Percentiles rank a stretch among this genome's conserved stretches.
Evolutionary conservation across 2,113 vertebrate genomes (phyloP).

Genomic region (Callipepla squamata): DNA sequence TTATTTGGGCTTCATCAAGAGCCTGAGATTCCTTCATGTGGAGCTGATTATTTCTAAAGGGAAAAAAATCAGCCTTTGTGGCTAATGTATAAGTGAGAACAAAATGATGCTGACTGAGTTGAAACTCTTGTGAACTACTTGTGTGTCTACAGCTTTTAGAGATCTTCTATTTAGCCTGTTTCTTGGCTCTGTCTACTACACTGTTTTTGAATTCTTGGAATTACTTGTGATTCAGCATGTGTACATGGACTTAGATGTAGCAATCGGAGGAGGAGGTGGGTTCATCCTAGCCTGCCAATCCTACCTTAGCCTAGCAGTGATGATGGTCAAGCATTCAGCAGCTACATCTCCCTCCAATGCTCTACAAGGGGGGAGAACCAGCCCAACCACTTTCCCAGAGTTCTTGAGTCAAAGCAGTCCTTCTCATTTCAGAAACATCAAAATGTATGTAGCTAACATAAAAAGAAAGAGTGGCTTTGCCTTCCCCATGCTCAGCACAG

Average conservation of each 20-base stretch:
- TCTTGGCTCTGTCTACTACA: neutral
- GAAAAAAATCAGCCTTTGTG: neutral
- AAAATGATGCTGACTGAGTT: neutral
- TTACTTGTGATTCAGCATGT: neutral
- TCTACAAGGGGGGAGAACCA: neutral
- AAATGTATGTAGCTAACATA: neutral
- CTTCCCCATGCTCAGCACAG: neutral
- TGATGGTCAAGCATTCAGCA: accelerated
- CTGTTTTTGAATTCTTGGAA: neutral
- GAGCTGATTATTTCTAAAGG: neutral
- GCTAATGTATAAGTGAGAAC: accelerated
- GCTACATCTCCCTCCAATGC: neutral
- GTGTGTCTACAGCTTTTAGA: neutral
- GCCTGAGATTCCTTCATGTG: neutral
- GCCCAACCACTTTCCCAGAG: neutral
- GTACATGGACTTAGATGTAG: neutral
- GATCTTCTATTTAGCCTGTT: neutral
- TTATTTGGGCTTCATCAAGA: neutral
- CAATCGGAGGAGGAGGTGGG: neutral
- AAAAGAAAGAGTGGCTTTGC: neutral
- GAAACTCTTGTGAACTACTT: neutral
- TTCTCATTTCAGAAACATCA: neutral
- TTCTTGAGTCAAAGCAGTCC: neutral
- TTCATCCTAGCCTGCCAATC: accelerated
- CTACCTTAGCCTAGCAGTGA: neutral